A percentile compares a stretch with the other conserved stretches of the same genome.
phyloP scores from a whole-genome alignment of 2,113 vertebrate genomes.

The Cryptotis parvus region DNA sequence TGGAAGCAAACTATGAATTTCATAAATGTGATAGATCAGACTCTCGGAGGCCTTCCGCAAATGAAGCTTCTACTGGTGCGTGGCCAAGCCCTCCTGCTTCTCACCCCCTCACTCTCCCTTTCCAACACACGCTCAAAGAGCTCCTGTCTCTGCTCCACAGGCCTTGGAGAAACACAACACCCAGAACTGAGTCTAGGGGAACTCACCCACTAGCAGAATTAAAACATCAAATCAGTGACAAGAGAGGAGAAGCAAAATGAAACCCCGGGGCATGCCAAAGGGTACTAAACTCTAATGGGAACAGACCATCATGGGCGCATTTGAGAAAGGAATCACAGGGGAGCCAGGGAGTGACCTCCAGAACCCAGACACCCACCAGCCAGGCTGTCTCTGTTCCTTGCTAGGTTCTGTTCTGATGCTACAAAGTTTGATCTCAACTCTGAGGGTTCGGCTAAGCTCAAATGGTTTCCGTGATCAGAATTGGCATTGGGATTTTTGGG shows the following conservation, averaged over 20 bases:
- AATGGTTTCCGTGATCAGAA: background rate
- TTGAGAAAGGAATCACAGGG: too few species aligned
- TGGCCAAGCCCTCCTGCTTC: background rate
- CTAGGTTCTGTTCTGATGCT: background rate
- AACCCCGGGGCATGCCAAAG: background rate
- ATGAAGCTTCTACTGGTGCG: slow-evolving; percentile 54
- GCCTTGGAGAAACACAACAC: background rate
- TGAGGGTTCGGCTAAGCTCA: background rate
- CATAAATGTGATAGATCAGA: slow-evolving; percentile 60
- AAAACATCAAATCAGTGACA: background rate
- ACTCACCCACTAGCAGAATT: background rate
- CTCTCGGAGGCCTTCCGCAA: slow-evolving; percentile 24
- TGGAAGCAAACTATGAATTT: slow-evolving; percentile 68
- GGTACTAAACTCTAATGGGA: background rate
- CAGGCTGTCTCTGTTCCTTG: background rate
- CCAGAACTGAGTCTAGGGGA: background rate
- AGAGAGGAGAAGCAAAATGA: background rate
- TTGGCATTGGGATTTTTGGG: background rate
- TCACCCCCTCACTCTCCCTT: background rate
- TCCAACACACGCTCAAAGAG: background rate
- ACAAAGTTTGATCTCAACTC: background rate
- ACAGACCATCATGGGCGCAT: background rate
- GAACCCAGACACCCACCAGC: background rate
- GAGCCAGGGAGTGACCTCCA: background rate
- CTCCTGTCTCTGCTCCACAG: background rate